Percentiles rank a stretch among this genome's conserved stretches.
These are phyloP conservation scores for Neuroterus valhalla DNA, from an alignment of 1,140 invertebrate species.

Conservation along the genomic window DNA sequence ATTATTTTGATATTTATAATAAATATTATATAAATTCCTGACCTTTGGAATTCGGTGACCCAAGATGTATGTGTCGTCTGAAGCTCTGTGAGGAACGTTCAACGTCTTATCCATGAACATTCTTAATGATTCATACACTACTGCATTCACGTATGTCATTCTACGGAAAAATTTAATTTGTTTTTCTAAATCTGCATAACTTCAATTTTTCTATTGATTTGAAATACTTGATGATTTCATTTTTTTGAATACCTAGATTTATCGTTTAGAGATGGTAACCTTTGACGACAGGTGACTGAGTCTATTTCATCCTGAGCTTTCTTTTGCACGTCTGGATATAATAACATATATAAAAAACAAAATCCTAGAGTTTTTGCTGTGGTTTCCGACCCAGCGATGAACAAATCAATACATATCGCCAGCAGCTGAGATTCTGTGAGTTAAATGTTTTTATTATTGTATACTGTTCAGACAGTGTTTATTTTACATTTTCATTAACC, in stretches of 20 bases:
- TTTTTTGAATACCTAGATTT: conserved; percentile 77
- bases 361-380: conserved; percentile 86
- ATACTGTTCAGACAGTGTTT: conserved; percentile 10
- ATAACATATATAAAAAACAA: conserved; percentile 85
- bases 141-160: conserved; percentile 87
- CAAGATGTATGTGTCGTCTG: conserved; percentile 81
- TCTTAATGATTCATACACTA: conserved; percentile 84
- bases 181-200: background rate
- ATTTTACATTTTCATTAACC: conserved; percentile 53
- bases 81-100: conserved; percentile 85
- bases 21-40: conserved; percentile 39
- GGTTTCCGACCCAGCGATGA: conserved; percentile 89
- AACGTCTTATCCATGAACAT: conserved; percentile 87
- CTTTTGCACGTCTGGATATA: conserved; percentile 85
- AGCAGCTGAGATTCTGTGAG: conserved; percentile 81
- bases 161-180: conserved; percentile 73
- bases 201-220: conserved; percentile 12
- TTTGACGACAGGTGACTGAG: conserved; percentile 80
- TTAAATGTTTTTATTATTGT: background rate
- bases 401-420: conserved; percentile 87
- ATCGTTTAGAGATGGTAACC: conserved; percentile 82
- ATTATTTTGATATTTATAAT: too few species aligned
- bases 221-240: conserved; percentile 30
- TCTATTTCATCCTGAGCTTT: conserved; percentile 90
- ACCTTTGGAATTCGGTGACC: conserved; percentile 88